phyloP scores from a whole-genome alignment of 2,113 vertebrate species.

The Casuarius casuarius region DNA sequence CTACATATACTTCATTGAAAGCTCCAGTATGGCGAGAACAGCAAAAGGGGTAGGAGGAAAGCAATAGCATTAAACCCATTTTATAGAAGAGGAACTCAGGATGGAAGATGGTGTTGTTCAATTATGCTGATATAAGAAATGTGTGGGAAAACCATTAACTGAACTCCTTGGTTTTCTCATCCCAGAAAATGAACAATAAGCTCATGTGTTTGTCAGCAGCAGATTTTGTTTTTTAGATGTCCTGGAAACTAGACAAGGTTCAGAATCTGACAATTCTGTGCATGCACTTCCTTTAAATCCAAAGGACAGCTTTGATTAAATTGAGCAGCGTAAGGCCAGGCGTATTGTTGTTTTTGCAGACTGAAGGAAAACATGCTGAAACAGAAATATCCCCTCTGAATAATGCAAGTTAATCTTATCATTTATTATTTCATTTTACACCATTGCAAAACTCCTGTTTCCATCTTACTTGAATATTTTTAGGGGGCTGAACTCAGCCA shows the following conservation, averaged over 20 bases:
- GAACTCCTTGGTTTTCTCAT: neutral
- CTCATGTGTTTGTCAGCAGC: neutral
- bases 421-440: neutral
- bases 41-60: neutral
- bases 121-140: neutral
- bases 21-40: neutral
- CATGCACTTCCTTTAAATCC: neutral
- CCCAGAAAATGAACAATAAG: neutral
- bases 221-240: neutral
- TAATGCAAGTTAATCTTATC: neutral
- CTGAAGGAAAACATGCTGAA: neutral
- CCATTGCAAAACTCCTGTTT: neutral
- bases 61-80: conserved; percentile 12
- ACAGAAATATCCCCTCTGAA: neutral
- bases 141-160: neutral
- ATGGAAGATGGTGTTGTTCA: neutral
- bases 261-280: neutral
- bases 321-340: neutral
- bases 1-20: neutral
- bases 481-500: neutral
- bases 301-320: conserved; percentile 7
- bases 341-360: neutral
- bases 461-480: neutral
- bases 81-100: neutral
- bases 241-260: neutral